Evolutionary conservation across 2,888 invertebrate genomes (phyloP), one percentile per base, ranked within the genome.

Genomic region (Dastarcus helophoroides): DNA sequence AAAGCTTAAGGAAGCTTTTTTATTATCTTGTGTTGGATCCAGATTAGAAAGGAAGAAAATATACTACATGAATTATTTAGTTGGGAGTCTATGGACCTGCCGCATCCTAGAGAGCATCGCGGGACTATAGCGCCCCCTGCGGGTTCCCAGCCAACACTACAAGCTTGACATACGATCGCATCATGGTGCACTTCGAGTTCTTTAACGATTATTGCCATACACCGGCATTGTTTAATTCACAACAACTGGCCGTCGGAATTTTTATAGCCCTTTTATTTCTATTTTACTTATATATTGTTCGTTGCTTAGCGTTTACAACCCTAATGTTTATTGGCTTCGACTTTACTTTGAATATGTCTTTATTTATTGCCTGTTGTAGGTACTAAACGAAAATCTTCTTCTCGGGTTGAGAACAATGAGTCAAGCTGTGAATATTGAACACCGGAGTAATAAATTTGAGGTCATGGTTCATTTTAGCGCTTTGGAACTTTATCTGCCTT

Each of bases 261-360:
- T 17, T 17, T 17, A 17, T 17, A n/a, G 19, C 19, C 19, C n/a
- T 17, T 17, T 17, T 17, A 17, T 17, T 17, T 17, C 6, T 17
- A 17, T 17, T 17, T 17, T 17, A 17, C 19, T 17, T 17, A 6
- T 17, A 17, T 17, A 17, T 17, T 17, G 19, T 17, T 17, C n/a
- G 6, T 6, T 17, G n/a, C 19, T 17, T 17, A 17, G 19, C 19
- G n/a, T 17, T 17, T 17, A 17, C 19, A 17, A n/a, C n/a, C 19
- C 19, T 17, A 17, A 17, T 17, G 19, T 17, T 17, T 17, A 17
- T 17, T 17, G 19, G 19, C 19, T 17, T 17, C 19, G n/a, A n/a
- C 19, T 17, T 17, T 17, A 17, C n/a, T 17, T 17, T 17, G 19
- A 17, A 17, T 17, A 17, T n/a, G 19, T 17, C 19, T 17, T 17